Conservation (phyloP, 1,140 invertebrate species). For the Ylistrum balloti region DNA sequence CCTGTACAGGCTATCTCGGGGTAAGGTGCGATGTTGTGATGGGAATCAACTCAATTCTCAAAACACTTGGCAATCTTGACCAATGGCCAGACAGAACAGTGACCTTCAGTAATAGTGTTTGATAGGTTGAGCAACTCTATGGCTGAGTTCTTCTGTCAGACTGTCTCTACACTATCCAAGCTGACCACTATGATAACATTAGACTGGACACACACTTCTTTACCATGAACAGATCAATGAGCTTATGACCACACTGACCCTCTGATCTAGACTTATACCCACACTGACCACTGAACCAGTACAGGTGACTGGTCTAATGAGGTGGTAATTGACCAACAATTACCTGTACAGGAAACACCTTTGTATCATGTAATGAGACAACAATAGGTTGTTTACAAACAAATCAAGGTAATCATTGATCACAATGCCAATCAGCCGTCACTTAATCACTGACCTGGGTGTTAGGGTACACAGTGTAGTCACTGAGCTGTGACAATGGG, state of each 20-base stretch:
- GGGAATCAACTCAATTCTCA: background rate
- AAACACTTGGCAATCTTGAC: background rate
- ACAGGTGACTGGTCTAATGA: background rate
- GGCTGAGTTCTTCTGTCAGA: slow-evolving; percentile 23
- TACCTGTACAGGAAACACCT: slow-evolving; percentile 37
- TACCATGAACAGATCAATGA: slow-evolving; percentile 6
- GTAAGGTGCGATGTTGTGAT: background rate
- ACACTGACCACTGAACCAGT: background rate
- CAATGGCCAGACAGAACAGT: background rate
- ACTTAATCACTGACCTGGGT: background rate
- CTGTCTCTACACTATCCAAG: background rate
- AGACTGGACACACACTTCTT: background rate
- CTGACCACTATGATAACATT: slow-evolving; percentile 17
- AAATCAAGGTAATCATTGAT: background rate
- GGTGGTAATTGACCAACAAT: background rate
- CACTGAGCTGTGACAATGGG: background rate
- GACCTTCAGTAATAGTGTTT: background rate
- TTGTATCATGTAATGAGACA: background rate
- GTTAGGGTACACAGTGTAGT: slow-evolving; percentile 24
- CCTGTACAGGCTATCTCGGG: background rate
- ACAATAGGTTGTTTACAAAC: slow-evolving; percentile 39
- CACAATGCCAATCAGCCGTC: slow-evolving; percentile 18
- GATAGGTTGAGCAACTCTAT: slow-evolving; percentile 14
- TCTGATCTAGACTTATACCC: slow-evolving; percentile 21
- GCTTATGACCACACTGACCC: slow-evolving; percentile 6